Evolutionary conservation across 2,888 invertebrate species (phyloP), one percentile per base, ranked within the genome.

Genomic region (Drosophila eohydei): DNA sequence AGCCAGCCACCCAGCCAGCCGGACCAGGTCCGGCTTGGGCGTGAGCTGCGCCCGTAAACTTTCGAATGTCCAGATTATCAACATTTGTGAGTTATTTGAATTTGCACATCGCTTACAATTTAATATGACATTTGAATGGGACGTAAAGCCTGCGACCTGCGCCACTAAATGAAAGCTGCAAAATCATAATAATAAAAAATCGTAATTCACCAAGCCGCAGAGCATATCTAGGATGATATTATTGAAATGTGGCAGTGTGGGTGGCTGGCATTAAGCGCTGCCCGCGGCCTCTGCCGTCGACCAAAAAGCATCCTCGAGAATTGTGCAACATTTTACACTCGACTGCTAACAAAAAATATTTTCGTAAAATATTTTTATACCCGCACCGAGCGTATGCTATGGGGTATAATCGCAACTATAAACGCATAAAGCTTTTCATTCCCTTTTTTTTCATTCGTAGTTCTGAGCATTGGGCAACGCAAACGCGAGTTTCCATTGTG

Each of bases 41-140:
- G 40, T 21, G 34, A 12, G 32, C 50, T 34, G n/a, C 12, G 11
- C 3, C 51, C 32, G 48, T 40, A 48, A 55, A 56, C 55, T 59
- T 69, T 62, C 59, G 40, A 62, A 68, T 57, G 36, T 14, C 43
- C 69, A 67, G 74, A 60, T 71, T 56, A 62, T 58, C 60, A 64
- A 62, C 74, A 58, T 50, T 76, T 76, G 51, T 50, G 59, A 74
- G 75, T 70, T 77, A 74, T 79, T 74, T 79, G 76, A 70, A 74
- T 88, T 82, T 88, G 88, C 80, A 74, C 63, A 83, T 50, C 52
- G 70, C 79, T 78, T 69, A 56, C 67, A 74, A 67, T 80, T 86
- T 83, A 65, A 88, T 68, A 74, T 60, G 71, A 58, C 70, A 79
- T 69, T 88, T 83, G 70, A 71, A 85, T 82, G 54, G 73, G 52